Conservation (phyloP, 2,888 invertebrate species). For the Arrhopalites spinosus region DNA sequence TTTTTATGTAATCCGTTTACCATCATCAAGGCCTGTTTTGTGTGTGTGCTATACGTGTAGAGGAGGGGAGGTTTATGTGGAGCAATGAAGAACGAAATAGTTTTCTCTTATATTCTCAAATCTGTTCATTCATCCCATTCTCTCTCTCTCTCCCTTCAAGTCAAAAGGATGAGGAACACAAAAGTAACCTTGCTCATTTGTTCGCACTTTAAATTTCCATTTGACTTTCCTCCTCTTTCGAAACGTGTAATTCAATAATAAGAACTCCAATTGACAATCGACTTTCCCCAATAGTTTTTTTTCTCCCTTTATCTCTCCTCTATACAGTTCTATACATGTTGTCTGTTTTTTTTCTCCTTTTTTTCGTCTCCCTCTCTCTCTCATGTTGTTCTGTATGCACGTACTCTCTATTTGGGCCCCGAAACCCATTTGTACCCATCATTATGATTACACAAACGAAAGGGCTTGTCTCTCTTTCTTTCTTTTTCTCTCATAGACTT, state of each 20-base stretch:
- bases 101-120: conserved; percentile 8
- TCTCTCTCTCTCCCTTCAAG: background rate
- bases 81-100: conserved; percentile 14
- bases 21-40: background rate
- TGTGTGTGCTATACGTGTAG: background rate
- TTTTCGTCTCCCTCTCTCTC: conserved; percentile 3
- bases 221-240: conserved; percentile 39
- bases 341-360: background rate
- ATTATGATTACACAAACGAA: too few relatives aligned
- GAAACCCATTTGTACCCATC: background rate
- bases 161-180: conserved; percentile 27
- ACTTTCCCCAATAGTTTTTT: conserved; percentile 37
- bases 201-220: conserved; percentile 48
- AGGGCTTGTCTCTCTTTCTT: background rate
- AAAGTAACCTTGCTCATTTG: conserved; percentile 43
- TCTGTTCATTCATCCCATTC: background rate
- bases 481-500: background rate
- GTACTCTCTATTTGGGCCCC: background rate
- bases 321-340: background rate
- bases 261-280: conserved; percentile 44
- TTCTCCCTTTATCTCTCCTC: background rate
- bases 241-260: conserved; percentile 44
- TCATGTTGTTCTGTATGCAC: background rate
- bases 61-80: background rate
- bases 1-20: conserved; percentile 5